phyloP scores from a whole-genome alignment of 2,113 vertebrate species.

The Mus pahari region DNA sequence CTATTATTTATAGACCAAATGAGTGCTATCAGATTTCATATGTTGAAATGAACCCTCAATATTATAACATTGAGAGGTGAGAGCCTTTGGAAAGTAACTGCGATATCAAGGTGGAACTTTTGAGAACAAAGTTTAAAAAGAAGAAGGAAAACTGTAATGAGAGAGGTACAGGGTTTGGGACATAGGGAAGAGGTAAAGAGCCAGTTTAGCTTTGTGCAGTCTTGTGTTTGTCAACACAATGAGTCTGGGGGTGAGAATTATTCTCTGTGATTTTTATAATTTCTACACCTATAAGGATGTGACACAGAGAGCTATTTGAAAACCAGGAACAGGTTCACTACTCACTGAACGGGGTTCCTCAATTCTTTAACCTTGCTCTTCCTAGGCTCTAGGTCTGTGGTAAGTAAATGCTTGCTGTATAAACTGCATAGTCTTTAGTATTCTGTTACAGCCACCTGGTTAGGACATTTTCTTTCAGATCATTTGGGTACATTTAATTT shows the following conservation, averaged over 20 bases:
- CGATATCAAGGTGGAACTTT: neutral
- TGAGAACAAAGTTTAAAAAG: neutral
- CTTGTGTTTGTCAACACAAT: neutral
- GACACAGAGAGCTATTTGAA: neutral
- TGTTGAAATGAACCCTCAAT: neutral
- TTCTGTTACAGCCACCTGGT: neutral
- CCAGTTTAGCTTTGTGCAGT: neutral
- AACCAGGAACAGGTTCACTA: neutral
- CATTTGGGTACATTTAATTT: slow-evolving; percentile 55
- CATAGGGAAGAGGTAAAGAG: neutral
- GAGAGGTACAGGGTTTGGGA: neutral
- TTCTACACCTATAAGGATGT: neutral
- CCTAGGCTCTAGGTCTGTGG: neutral
- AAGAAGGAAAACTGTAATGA: neutral
- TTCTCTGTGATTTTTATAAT: neutral
- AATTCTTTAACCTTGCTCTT: neutral
- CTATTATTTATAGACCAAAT: neutral
- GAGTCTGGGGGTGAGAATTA: too few relatives aligned
- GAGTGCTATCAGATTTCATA: neutral
- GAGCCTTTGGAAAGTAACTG: neutral
- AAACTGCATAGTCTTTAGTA: neutral
- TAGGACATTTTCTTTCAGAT: neutral
- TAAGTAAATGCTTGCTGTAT: neutral
- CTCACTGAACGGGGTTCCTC: neutral
- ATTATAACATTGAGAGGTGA: neutral